Evolutionary conservation across 2,888 invertebrate species (phyloP).

Genomic region (Eristalis arbustorum): DNA sequence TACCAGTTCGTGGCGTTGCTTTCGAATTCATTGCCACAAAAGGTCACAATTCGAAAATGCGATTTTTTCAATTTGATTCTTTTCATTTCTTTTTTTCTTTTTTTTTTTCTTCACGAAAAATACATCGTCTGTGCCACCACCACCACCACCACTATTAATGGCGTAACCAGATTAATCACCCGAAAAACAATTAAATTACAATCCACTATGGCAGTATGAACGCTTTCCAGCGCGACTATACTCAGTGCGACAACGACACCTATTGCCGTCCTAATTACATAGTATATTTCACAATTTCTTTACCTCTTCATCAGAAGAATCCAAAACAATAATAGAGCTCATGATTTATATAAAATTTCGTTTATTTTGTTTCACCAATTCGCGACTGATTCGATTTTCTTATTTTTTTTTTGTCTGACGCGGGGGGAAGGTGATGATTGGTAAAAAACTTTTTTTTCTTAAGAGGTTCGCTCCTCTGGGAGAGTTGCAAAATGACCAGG

Average conservation of each 20-base stretch:
- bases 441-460: not conserved
- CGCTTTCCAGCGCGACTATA: conserved; percentile 60
- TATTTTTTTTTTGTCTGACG: no score
- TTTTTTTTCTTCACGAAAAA: not conserved
- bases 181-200: conserved; percentile 55
- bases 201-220: conserved; percentile 54
- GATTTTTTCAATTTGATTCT: not conserved
- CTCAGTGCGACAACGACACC: not conserved
- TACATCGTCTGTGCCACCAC: not conserved
- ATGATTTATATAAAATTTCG: conserved; percentile 68
- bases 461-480: not conserved
- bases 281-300: conserved; percentile 72
- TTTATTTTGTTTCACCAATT: not conserved
- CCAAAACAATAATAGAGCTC: conserved; percentile 78
- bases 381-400: not conserved
- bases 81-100: not conserved
- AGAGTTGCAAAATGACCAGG: conserved; percentile 32
- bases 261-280: conserved; percentile 62
- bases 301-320: conserved; percentile 80
- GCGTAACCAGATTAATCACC: conserved; percentile 69
- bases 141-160: conserved; percentile 58
- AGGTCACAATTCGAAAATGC: not conserved
- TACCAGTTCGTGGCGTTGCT: not conserved
- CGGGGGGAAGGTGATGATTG: not conserved
- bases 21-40: not conserved